phyloP scores from a whole-genome alignment of 2,113 vertebrate species.

The Drymodes brunneopygia region DNA sequence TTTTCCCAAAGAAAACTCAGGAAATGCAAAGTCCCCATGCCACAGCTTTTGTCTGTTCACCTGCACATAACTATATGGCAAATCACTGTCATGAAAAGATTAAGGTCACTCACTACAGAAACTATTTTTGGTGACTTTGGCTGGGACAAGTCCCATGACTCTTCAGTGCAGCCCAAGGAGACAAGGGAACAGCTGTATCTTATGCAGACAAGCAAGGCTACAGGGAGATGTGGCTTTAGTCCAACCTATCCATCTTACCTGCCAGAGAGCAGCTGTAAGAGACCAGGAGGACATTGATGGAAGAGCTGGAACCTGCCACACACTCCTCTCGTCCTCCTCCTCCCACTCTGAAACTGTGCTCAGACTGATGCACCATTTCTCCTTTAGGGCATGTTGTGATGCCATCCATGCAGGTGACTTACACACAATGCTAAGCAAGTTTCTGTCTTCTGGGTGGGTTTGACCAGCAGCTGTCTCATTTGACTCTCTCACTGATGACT shows the following conservation, averaged over 20 bases:
- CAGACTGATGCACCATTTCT: not conserved
- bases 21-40: not conserved
- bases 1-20: not conserved
- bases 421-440: too few species aligned
- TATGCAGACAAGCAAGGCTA: not conserved
- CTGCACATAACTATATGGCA: not conserved
- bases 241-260: not conserved
- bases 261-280: not conserved
- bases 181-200: not conserved
- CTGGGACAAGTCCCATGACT: fast-evolving
- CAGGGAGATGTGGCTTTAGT: not conserved
- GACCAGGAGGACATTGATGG: not conserved
- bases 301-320: not conserved
- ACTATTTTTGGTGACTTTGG: not conserved
- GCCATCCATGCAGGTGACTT: not conserved
- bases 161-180: not conserved
- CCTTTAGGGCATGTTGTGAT: not conserved
- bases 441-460: not conserved
- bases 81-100: not conserved
- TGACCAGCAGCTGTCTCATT: not conserved
- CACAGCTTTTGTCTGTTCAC: not conserved
- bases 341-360: not conserved
- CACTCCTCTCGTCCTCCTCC: not conserved
- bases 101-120: not conserved
- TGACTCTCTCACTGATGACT: not conserved